phyloP scores from a whole-genome alignment of 2,113 vertebrate species.

The Onychorhynchus coronatus region DNA sequence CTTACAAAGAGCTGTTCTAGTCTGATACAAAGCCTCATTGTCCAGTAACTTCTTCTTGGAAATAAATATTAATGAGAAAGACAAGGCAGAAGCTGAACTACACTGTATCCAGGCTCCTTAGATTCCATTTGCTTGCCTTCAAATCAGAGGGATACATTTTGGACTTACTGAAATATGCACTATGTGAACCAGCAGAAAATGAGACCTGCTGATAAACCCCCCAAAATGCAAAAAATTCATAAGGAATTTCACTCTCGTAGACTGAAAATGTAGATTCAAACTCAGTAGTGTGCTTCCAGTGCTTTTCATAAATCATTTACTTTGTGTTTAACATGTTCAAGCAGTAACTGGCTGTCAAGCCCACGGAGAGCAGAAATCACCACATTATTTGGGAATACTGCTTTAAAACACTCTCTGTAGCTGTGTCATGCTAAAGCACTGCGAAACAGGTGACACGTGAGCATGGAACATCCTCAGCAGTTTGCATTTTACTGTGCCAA shows the following conservation, averaged over 20 bases:
- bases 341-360: background rate
- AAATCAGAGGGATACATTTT: background rate
- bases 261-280: background rate
- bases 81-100: background rate
- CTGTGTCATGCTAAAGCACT: background rate
- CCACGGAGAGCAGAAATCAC: background rate
- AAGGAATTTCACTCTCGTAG: background rate
- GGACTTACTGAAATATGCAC: background rate
- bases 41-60: background rate
- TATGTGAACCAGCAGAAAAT: background rate
- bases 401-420: background rate
- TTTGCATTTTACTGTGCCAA: background rate
- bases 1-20: background rate
- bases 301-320: background rate
- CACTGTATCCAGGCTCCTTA: background rate
- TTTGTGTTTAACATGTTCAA: background rate
- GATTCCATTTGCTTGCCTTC: background rate
- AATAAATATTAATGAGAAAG: background rate
- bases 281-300: background rate
- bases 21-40: background rate
- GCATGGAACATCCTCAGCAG: background rate
- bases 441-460: background rate
- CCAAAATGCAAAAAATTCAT: background rate
- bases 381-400: background rate
- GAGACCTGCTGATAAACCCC: background rate